Conservation (phyloP, 2,113 vertebrate species). For the Laticauda colubrina region DNA sequence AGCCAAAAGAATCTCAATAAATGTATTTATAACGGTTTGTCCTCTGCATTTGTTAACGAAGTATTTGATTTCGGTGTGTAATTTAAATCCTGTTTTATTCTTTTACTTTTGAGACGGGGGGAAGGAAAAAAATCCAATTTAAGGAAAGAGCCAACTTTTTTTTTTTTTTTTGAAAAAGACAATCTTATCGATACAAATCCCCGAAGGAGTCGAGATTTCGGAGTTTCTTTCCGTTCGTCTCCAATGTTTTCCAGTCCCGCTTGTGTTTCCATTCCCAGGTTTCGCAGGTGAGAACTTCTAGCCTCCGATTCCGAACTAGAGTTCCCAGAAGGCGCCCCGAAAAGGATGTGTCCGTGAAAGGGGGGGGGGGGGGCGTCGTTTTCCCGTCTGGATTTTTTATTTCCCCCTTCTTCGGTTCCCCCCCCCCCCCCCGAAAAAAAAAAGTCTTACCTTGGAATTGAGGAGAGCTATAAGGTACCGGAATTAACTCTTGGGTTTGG, state of each 20-base stretch:
- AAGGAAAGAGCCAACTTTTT: not conserved
- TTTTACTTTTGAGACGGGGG: slow-evolving; percentile 18
- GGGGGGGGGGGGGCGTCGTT: not conserved
- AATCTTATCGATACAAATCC: not conserved
- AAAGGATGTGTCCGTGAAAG: slow-evolving; percentile 20
- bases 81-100: slow-evolving; percentile 8
- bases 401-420: not conserved
- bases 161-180: no score
- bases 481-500: slow-evolving; percentile 57
- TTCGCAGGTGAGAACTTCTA: slow-evolving; percentile 64
- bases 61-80: slow-evolving; percentile 32
- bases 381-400: slow-evolving; percentile 2
- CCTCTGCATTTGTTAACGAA: slow-evolving; percentile 28
- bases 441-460: slow-evolving; percentile 62
- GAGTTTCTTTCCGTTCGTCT: not conserved
- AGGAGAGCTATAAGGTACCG: slow-evolving; percentile 49
- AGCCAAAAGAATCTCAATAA: slow-evolving; percentile 17
- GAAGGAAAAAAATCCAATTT: not conserved
- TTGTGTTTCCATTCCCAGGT: slow-evolving; percentile 41
- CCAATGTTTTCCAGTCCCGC: not conserved
- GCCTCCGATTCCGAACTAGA: slow-evolving; percentile 23
- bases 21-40: slow-evolving; percentile 44
- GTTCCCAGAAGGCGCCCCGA: slow-evolving; percentile 26
- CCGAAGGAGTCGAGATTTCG: not conserved
- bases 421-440: not conserved